Conservation (phyloP, 2,888 invertebrate species). For the Esperia sulphurella region DNA sequence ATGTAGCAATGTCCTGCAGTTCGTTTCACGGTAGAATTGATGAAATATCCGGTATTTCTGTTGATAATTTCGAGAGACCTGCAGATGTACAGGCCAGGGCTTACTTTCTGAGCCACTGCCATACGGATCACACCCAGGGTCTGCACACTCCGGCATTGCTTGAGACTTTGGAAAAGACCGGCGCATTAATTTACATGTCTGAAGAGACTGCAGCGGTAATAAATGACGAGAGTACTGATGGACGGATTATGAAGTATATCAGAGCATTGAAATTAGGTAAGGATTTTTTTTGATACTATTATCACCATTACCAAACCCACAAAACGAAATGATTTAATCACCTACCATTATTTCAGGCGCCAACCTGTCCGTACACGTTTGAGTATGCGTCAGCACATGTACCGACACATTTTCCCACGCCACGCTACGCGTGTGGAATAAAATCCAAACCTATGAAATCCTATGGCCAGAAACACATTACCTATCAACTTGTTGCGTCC, state of each 20-base stretch:
- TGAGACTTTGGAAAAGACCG: conserved; percentile 15
- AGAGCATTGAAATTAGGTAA: conserved; percentile 37
- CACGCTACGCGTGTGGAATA: no score
- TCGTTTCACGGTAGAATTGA: conserved; percentile 80
- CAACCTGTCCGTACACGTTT: no score
- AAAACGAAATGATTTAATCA: no score
- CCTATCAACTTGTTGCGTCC: no score
- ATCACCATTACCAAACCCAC: no score
- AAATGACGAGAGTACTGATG: conserved; percentile 18
- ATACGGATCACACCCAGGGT: conserved; percentile 81
- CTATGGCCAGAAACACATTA: no score
- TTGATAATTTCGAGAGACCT: conserved; percentile 78
- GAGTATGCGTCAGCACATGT: no score
- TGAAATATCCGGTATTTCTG: conserved; percentile 81
- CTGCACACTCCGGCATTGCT: conserved; percentile 32
- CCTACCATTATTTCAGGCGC: no score
- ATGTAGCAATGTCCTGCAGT: conserved; percentile 32
- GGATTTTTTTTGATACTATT: no score
- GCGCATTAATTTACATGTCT: conserved; percentile 16
- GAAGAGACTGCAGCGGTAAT: conserved; percentile 34
- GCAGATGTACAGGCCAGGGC: conserved; percentile 61
- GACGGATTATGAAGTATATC: conserved; percentile 23
- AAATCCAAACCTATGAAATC: no score
- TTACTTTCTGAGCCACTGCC: conserved; percentile 84
- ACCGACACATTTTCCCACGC: no score